phyloP scores from a whole-genome alignment of 2,797 vertebrate species.

The Tamandua tetradactyla region DNA sequence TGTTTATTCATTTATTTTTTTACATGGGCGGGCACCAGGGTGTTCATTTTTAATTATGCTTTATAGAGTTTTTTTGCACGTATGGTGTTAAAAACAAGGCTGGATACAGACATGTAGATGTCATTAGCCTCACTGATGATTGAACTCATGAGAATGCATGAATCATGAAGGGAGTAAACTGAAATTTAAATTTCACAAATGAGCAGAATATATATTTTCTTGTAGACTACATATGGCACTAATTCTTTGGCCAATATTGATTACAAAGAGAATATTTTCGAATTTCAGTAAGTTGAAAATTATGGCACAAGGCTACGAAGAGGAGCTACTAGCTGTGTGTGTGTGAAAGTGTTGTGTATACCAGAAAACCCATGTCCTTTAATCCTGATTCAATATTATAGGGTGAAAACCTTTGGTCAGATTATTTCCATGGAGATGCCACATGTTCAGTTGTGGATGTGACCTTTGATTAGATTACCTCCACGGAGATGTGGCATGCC shows the following conservation, averaged over 20 bases:
- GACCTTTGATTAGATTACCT: too few relatives aligned
- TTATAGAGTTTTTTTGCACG: neutral
- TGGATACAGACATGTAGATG: neutral
- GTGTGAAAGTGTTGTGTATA: too few relatives aligned
- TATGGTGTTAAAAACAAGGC: neutral
- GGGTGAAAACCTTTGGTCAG: too few relatives aligned
- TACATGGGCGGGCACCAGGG: too few relatives aligned
- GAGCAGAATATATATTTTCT: neutral
- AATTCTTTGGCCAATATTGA: neutral
- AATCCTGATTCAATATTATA: too few relatives aligned
- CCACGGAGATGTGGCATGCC: too few relatives aligned
- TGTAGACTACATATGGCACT: neutral
- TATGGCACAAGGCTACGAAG: neutral
- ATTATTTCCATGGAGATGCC: too few relatives aligned
- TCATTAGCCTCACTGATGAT: neutral
- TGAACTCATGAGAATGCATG: constrained; percentile 40
- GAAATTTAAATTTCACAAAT: constrained; percentile 50
- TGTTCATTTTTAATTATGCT: neutral
- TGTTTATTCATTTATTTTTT: too few relatives aligned
- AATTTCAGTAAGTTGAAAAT: neutral
- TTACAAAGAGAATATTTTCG: constrained; percentile 14
- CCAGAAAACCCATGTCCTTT: too few relatives aligned
- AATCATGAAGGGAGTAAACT: neutral
- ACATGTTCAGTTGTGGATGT: too few relatives aligned
- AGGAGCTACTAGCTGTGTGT: neutral